phyloP scores from a whole-genome alignment of 2,888 invertebrate genomes.

The Ectropis crepuscularia region DNA sequence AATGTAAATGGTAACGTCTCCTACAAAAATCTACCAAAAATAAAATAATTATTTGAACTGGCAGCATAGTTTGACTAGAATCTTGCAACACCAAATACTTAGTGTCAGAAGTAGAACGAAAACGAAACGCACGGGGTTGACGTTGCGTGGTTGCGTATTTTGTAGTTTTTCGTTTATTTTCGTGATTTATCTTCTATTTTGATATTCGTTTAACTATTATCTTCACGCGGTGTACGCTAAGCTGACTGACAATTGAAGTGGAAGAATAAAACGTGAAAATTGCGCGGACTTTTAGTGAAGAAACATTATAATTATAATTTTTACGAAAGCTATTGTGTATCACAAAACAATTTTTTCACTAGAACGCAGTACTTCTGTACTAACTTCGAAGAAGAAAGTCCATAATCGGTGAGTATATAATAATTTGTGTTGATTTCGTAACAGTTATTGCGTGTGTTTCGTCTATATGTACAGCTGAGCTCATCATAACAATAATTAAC shows the following conservation, averaged over 20 bases:
- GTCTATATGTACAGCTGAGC: slow-evolving; percentile 22
- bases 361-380: slow-evolving; percentile 24
- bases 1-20: not conserved
- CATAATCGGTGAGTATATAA: slow-evolving; percentile 35
- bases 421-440: slow-evolving; percentile 25
- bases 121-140: slow-evolving; percentile 48
- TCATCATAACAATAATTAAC: slow-evolving; percentile 37
- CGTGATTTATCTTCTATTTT: slow-evolving; percentile 49
- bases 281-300: slow-evolving; percentile 6
- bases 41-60: slow-evolving; percentile 10
- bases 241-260: slow-evolving; percentile 30
- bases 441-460: slow-evolving; percentile 6
- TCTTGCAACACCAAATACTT: slow-evolving; percentile 28
- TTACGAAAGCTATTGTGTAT: slow-evolving; percentile 32
- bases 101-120: slow-evolving; percentile 31
- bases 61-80: slow-evolving; percentile 20
- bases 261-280: slow-evolving; percentile 16
- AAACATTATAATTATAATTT: slow-evolving; percentile 29
- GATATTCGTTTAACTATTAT: slow-evolving; percentile 33
- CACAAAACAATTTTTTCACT: slow-evolving; percentile 37
- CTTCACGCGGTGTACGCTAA: slow-evolving; percentile 28
- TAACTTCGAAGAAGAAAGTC: slow-evolving; percentile 27
- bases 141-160: slow-evolving; percentile 65
- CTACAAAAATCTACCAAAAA: slow-evolving; percentile 3
- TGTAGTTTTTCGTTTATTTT: slow-evolving; percentile 57